Base-by-base conservation (phyloP, 2,797 vertebrate genomes). In the Galago senegalensis region DNA sequence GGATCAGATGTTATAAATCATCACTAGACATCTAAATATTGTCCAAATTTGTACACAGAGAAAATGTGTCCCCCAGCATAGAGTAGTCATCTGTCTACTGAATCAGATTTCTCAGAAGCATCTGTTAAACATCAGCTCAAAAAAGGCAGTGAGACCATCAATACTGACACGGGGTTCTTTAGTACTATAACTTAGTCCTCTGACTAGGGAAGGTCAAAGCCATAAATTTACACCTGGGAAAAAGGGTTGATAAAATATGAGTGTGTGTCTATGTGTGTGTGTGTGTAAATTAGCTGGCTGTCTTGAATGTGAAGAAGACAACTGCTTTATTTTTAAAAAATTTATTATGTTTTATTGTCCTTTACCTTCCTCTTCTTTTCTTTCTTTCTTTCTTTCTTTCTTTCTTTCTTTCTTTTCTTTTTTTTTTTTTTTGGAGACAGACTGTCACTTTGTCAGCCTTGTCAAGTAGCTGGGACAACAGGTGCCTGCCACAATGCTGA, bases 351-450 rank as follows among this genome's bases (percentile, higher is more conserved):
- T 53, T 60, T 40, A 17, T 7, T 56, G 61, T 84, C 49, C 58
- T 58, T 20, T 34, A 4, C 31, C 18, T 58, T 80, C 17, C 53
- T 37, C 5, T 9, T 75, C 91, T 70, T 46, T 53, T 85, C 89
- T 65, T 73, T 5, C 9, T 70, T 93, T 70, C 46, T 46, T 82
- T 85, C 89, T 65, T 73, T 5, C 9, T 70, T 93, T 70, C 46
- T n/a, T n/a, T n/a, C n/a, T n/a, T n/a, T n/a, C n/a, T 49, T 13
- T 49, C 13, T 49, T 49, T 49, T 14, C 3, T 49, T 10, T 46
- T 49, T 49, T 49, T 49, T 14, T 4, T 49, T 14, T 4, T 49
- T 53, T 53, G 14, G 49, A 53, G 49, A 53, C 14, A 53, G 49
- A 53, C 0, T 53, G 14, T 53, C 49, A 53, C 49, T 53, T 53